These are phyloP conservation scores for Sebastes diaconus DNA, from an alignment of 2,797 vertebrate species.

Conservation along the genomic window DNA sequence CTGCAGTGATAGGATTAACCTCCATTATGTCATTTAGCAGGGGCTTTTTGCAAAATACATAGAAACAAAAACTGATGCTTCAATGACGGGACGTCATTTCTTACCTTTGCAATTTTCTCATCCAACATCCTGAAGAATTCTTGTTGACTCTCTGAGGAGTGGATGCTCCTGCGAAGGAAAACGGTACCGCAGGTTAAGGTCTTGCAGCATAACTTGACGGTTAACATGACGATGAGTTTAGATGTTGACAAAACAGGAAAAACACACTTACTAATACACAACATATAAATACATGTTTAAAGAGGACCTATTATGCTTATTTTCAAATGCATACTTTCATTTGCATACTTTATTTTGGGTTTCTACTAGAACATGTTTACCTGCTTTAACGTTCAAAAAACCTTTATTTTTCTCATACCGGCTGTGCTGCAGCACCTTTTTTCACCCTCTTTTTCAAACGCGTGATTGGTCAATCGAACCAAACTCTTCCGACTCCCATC, in stretches of 20 bases:
- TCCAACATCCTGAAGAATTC: constrained; percentile 99
- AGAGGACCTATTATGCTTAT: too few species aligned
- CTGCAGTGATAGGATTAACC: constrained; percentile 48
- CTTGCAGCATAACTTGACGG: neutral
- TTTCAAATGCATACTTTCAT: too few species aligned
- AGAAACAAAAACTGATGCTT: neutral
- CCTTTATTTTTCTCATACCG: accelerated
- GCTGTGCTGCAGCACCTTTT: too few species aligned
- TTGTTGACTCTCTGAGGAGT: constrained; percentile 98
- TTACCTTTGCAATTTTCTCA: constrained; percentile 98
- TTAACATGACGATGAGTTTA: neutral
- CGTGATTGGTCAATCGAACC: too few species aligned
- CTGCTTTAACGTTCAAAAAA: too few species aligned
- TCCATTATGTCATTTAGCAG: constrained; percentile 32
- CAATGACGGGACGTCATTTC: neutral
- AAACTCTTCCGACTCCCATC: too few species aligned
- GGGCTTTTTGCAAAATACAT: neutral
- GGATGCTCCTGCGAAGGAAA: constrained; percentile 85
- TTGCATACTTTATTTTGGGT: too few species aligned
- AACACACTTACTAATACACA: neutral
- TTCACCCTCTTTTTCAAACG: too few species aligned
- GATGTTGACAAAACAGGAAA: neutral
- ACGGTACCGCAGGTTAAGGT: neutral
- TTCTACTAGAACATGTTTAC: too few species aligned
- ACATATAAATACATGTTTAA: neutral